phyloP scores from a whole-genome alignment of 2,888 invertebrate genomes.

The Dyspetes luteomarginatus region DNA sequence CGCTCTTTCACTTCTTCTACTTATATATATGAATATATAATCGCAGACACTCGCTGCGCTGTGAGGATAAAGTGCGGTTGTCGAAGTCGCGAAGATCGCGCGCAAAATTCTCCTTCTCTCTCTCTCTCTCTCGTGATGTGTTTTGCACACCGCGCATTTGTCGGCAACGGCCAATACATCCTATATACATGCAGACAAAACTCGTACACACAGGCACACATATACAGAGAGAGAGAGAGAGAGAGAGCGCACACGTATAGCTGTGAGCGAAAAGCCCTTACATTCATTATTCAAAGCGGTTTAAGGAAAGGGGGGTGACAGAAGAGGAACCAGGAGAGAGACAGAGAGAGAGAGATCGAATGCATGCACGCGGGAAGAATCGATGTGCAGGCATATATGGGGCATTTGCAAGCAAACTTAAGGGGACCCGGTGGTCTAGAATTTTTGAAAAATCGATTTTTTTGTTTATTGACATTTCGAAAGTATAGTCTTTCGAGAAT shows the following conservation, averaged over 20 bases:
- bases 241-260: conserved; percentile 25
- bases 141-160: conserved; percentile 36
- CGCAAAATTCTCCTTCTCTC: conserved; percentile 6
- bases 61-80: conserved; percentile 54
- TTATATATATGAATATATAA: conserved; percentile 5
- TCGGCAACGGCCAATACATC: conserved; percentile 26
- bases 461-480: too few species aligned
- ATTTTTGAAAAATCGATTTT: too few species aligned
- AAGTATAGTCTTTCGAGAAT: too few species aligned
- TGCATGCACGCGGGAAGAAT: conserved; percentile 43
- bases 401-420: too few species aligned
- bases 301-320: conserved; percentile 26
- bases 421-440: too few species aligned
- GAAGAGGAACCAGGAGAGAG: conserved; percentile 43
- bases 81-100: conserved; percentile 51
- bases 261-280: conserved; percentile 57
- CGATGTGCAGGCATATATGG: conserved; percentile 4
- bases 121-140: background rate
- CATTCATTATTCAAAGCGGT: conserved; percentile 62
- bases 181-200: too few species aligned
- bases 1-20: background rate
- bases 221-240: background rate
- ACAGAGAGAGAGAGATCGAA: conserved; percentile 18
- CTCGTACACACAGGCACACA: background rate
- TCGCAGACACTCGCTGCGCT: background rate